Evolutionary conservation across 2,888 invertebrate genomes (phyloP).

Genomic region (Euplagia quadripunctaria): DNA sequence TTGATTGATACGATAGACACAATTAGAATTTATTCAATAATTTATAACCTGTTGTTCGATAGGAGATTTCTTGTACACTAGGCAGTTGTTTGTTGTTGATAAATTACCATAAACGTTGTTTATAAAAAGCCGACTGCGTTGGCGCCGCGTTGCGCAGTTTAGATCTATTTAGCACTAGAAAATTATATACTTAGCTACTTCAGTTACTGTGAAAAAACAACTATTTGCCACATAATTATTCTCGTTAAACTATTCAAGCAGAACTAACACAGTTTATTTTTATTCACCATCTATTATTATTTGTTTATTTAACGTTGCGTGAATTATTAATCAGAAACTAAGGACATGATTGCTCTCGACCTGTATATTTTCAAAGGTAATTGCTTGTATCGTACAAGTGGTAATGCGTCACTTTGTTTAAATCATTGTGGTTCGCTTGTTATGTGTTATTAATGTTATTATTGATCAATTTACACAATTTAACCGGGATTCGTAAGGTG

Average conservation of each 20-base stretch:
- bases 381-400: conserved; percentile 54
- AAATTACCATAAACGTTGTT: conserved; percentile 82
- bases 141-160: conserved; percentile 82
- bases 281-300: conserved; percentile 55
- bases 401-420: conserved; percentile 53
- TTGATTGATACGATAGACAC: conserved; percentile 74
- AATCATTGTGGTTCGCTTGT: conserved; percentile 46
- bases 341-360: conserved; percentile 50
- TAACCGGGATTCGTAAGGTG: conserved; percentile 56
- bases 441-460: conserved; percentile 59
- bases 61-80: conserved; percentile 60
- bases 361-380: conserved; percentile 51
- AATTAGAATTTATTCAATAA: conserved; percentile 80
- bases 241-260: conserved; percentile 70
- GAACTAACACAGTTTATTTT: conserved; percentile 64
- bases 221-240: conserved; percentile 79
- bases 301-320: conserved; percentile 53
- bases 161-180: conserved; percentile 77
- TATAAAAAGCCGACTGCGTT: conserved; percentile 78
- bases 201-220: conserved; percentile 78
- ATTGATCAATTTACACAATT: conserved; percentile 60
- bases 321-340: conserved; percentile 51
- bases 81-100: conserved; percentile 63
- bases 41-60: conserved; percentile 73
- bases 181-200: conserved; percentile 76